These are phyloP conservation scores for Ellobius talpinus DNA, from an alignment of 2,113 vertebrate species.

Conservation along the genomic window DNA sequence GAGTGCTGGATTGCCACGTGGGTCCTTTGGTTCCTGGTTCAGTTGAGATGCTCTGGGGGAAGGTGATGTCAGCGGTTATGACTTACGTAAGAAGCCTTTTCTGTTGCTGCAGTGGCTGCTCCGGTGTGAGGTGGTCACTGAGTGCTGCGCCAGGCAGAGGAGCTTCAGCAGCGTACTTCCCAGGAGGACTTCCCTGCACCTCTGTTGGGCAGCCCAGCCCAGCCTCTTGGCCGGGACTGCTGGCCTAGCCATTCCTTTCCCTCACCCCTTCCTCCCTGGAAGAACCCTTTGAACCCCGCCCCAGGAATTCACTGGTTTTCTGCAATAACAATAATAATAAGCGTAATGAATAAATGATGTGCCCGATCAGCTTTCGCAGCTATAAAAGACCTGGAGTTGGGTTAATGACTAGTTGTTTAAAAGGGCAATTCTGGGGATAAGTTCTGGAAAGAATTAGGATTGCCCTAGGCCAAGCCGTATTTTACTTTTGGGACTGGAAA, in stretches of 20 bases:
- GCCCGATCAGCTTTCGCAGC: conserved; percentile 72
- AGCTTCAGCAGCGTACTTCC: conserved; percentile 20
- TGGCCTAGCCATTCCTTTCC: neutral
- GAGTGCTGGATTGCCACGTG: neutral
- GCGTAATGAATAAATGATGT: conserved; percentile 80
- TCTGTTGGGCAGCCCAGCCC: conserved; percentile 5
- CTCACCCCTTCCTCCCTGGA: neutral
- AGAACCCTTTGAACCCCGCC: conserved; percentile 69
- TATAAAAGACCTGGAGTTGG: conserved; percentile 81
- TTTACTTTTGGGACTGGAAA: conserved; percentile 79
- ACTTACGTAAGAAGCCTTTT: conserved; percentile 87
- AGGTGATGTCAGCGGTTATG: conserved; percentile 88
- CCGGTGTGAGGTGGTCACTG: conserved; percentile 61
- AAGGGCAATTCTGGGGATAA: conserved; percentile 80
- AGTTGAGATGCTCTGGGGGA: conserved; percentile 62
- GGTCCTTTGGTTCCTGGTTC: conserved; percentile 49
- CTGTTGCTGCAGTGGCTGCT: conserved; percentile 80
- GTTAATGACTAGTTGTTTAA: conserved; percentile 82
- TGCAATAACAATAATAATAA: conserved; percentile 79
- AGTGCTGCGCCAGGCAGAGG: neutral
- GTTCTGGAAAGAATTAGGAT: conserved; percentile 73
- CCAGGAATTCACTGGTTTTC: conserved; percentile 72
- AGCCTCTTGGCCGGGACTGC: neutral
- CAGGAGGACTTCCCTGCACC: neutral
- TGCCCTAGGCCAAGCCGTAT: conserved; percentile 82